These are phyloP conservation scores for Oikopleura dioica DNA, from an alignment of 23 tunicate species.

Conservation along the genomic window DNA sequence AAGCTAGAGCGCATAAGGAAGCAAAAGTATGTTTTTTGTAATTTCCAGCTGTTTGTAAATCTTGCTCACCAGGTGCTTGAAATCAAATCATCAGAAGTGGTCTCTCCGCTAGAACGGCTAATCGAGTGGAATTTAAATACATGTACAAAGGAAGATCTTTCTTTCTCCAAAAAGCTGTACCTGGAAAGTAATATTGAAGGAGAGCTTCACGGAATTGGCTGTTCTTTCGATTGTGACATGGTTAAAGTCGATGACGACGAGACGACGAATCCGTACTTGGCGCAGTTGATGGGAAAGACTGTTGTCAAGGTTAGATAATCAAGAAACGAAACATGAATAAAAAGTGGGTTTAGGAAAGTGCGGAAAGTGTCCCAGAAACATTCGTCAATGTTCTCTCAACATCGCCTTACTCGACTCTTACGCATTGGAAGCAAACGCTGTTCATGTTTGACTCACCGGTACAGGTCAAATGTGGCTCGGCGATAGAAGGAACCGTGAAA, in stretches of 20 bases:
- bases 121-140: not conserved
- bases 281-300: no score
- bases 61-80: not conserved
- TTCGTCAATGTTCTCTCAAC: conserved; percentile 28
- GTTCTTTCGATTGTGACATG: conserved; percentile 50
- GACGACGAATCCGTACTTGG: no score
- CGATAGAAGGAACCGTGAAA: not conserved
- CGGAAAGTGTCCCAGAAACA: no score
- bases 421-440: conserved; percentile 89
- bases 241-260: not conserved
- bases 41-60: not conserved
- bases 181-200: not conserved
- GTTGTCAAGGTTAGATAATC: no score
- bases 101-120: not conserved
- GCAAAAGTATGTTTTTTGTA: conserved; percentile 14
- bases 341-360: no score
- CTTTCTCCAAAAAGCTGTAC: not conserved
- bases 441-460: conserved; percentile 20
- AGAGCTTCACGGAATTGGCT: conserved; percentile 21
- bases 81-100: not conserved
- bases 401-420: conserved; percentile 26
- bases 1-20: conserved; percentile 23
- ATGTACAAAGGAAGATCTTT: not conserved
- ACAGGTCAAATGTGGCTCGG: not conserved
- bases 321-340: no score